A percentile compares a stretch with the other conserved stretches of the same genome.
phyloP scores from a whole-genome alignment of 1,140 invertebrate species.

The Batillaria attramentaria region DNA sequence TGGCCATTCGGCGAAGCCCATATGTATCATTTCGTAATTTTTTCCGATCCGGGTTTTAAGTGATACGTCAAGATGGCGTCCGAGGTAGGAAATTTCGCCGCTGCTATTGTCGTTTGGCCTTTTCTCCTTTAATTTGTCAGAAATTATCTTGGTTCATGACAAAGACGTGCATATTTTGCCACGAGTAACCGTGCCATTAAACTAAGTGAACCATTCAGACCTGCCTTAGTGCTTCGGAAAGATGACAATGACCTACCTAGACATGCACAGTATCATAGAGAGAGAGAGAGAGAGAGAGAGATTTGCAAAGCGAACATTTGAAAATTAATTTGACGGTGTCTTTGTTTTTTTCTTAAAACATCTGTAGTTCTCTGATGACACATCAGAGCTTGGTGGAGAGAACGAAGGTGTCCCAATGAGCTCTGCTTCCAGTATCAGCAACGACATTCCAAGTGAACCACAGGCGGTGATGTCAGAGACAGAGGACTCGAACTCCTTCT shows the following conservation, averaged over 20 bases:
- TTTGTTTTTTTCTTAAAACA: neutral
- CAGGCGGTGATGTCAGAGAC: conserved; percentile 14
- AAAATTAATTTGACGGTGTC: neutral
- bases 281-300: conserved; percentile 13
- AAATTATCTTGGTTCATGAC: too few relatives aligned
- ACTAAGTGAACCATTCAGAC: too few relatives aligned
- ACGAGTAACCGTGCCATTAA: too few relatives aligned
- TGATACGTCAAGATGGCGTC: too few relatives aligned
- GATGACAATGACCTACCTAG: neutral
- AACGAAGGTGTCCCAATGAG: conserved; percentile 13
- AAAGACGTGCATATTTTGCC: too few relatives aligned
- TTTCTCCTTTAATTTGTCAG: too few relatives aligned
- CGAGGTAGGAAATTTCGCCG: too few relatives aligned
- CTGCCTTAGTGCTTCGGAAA: neutral
- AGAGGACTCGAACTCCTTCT: conserved; percentile 25
- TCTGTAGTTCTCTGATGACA: conserved; percentile 17
- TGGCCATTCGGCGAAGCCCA: too few relatives aligned
- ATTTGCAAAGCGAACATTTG: neutral
- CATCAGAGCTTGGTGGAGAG: conserved; percentile 20
- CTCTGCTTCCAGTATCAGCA: conserved; percentile 25
- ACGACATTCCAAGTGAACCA: neutral
- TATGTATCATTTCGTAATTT: too few relatives aligned
- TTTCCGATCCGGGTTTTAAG: too few relatives aligned
- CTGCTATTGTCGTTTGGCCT: too few relatives aligned
- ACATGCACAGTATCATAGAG: neutral